phyloP scores from a whole-genome alignment of 92 coral and sea anemone species.

The Scolanthus callimorphus region DNA sequence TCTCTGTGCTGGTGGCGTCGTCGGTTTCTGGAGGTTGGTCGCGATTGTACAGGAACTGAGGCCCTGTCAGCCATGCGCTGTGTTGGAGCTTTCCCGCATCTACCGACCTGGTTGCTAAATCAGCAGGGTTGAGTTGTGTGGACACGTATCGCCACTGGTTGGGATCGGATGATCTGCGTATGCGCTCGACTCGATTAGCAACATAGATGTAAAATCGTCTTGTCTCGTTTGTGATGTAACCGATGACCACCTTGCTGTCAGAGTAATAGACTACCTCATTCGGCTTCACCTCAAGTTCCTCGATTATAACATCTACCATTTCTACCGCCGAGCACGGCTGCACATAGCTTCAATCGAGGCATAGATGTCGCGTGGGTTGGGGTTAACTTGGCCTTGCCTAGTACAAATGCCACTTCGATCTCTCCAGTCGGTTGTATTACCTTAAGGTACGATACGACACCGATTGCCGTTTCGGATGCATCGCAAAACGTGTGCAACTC shows the following conservation, averaged over 20 bases:
- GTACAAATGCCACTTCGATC: neutral
- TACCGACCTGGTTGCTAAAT: too few species aligned
- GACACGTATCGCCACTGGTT: constrained; percentile 12
- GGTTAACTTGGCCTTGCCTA: neutral
- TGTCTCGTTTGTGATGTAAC: constrained; percentile 6
- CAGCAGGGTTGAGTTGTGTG: constrained; percentile 10
- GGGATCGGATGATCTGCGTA: constrained; percentile 7
- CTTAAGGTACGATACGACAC: neutral
- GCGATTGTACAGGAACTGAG: too few species aligned
- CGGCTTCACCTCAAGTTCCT: too few species aligned
- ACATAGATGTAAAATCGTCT: constrained; percentile 8
- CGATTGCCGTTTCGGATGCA: neutral
- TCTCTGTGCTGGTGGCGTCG: too few species aligned
- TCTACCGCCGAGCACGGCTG: constrained; percentile 1
- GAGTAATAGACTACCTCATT: constrained; percentile 11
- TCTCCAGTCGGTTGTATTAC: neutral
- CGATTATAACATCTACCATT: neutral
- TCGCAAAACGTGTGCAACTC: neutral
- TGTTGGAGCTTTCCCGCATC: too few species aligned
- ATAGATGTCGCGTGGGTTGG: neutral
- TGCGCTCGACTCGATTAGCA: constrained; percentile 6
- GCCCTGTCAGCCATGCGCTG: too few species aligned
- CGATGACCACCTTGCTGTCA: constrained; percentile 1
- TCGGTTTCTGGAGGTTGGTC: too few species aligned
- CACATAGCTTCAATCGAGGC: constrained; percentile 12